Base-by-base conservation (phyloP, 2,113 vertebrate genomes). In the Cryptomyrus ogoouensis region DNA sequence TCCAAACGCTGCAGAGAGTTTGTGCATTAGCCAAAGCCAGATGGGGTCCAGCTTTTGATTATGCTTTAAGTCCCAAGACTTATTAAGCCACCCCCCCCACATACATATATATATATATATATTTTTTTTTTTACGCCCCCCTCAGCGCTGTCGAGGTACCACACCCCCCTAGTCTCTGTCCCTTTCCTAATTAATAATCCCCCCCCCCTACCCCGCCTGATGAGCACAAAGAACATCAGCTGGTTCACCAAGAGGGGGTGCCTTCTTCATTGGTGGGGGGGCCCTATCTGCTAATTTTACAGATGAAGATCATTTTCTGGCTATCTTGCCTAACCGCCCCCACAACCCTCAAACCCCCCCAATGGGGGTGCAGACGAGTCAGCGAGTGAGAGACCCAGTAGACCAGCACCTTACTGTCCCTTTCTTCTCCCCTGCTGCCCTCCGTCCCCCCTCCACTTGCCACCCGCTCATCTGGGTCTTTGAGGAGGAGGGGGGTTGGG, bases 181-280 rank as follows among this genome's bases (percentile, higher is more conserved):
- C 89, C 58, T 83, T 70, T 83, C 83, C 50, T 88, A 91, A 95
- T 95, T 93, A 93, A 90, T 93, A 92, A 85, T 91, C 92, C 93
- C 94, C 91, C 94, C 91, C 94, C 91, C 92, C 89, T 47, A 83
- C 91, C 92, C 93, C 93, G 87, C 92, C 88, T 46, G 19, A 91
- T 94, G 95, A 95, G 93, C 95, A 92, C 93, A 62, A 88, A 56
- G 88, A 77, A 89, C 86, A 90, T 85, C 89, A 84, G 80, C 70
- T 89, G 88, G 52, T 62, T 91, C 89, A 90, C 39, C 89, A 58
- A 83, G 88, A 19, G 8, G 24, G 83, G 9, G 24, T 24, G 24
- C 27, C 27, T 13, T 49, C 42, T 44, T 44, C 21, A 49, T 85
- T 19, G 24, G 47, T 12, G 31, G 50, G 50, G 49, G 50, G 47